These are phyloP conservation scores for Hapalemur alaotrensis DNA, from an alignment of 2,797 vertebrate species.

Conservation along the genomic window DNA sequence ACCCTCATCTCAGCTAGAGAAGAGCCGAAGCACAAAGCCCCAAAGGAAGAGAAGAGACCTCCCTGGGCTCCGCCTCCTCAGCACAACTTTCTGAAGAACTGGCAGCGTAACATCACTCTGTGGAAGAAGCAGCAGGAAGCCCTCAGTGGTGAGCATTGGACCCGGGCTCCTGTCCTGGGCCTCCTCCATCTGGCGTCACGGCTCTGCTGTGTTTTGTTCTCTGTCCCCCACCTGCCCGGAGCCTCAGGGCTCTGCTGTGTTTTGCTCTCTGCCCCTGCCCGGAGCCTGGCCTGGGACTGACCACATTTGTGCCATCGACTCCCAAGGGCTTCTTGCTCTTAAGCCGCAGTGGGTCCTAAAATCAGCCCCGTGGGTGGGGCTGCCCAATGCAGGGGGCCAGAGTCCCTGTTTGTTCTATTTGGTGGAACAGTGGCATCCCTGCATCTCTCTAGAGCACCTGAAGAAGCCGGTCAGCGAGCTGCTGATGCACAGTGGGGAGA, in stretches of 20 bases:
- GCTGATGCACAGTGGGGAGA: conserved; percentile 89
- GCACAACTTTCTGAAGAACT: conserved; percentile 89
- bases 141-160: conserved; percentile 87
- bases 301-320: neutral
- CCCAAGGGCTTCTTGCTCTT: neutral
- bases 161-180: neutral
- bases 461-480: conserved; percentile 87
- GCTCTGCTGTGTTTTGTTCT: neutral
- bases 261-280: neutral
- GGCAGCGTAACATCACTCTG: conserved; percentile 87
- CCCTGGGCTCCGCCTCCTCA: conserved; percentile 69
- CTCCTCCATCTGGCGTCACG: neutral
- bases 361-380: neutral
- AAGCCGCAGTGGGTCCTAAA: neutral
- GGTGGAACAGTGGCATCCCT: neutral
- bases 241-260: neutral
- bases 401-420: neutral
- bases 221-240: neutral
- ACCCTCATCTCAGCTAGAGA: conserved; percentile 53
- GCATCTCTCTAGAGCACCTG: conserved; percentile 82
- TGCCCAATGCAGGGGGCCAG: neutral
- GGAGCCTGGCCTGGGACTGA: neutral
- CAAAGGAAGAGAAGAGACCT: conserved; percentile 42
- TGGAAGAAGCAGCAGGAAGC: conserved; percentile 87
- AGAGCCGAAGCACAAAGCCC: conserved; percentile 15